These are phyloP conservation scores for Harpalus rubripes DNA, from an alignment of 2,888 invertebrate genomes.

Conservation along the genomic window DNA sequence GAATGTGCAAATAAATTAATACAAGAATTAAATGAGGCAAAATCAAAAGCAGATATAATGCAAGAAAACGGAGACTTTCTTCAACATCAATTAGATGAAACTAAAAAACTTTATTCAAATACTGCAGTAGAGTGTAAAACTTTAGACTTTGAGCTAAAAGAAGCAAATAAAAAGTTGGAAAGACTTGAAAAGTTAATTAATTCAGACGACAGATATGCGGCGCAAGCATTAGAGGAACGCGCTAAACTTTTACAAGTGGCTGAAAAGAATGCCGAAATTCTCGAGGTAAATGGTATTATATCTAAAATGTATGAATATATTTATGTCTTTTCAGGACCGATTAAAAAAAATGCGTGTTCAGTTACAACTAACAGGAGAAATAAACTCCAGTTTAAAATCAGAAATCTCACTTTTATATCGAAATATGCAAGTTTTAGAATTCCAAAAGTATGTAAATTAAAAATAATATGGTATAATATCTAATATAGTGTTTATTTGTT, in stretches of 20 bases:
- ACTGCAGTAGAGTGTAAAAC: constrained; percentile 35
- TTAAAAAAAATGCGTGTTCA: constrained; percentile 32
- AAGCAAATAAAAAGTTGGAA: constrained; percentile 40
- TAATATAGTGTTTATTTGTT: constrained; percentile 17
- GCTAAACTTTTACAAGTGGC: constrained; percentile 29
- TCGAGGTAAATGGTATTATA: constrained; percentile 28
- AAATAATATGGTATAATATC: neutral
- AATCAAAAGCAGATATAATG: constrained; percentile 62
- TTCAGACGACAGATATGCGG: neutral
- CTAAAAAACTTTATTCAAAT: constrained; percentile 18
- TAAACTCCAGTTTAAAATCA: constrained; percentile 70
- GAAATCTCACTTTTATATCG: constrained; percentile 71
- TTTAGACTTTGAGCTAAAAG: constrained; percentile 31
- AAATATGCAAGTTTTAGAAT: constrained; percentile 72
- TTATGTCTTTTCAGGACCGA: constrained; percentile 23
- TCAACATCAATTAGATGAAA: constrained; percentile 70
- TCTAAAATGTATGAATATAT: neutral
- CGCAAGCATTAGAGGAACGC: constrained; percentile 12
- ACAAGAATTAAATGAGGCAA: constrained; percentile 9
- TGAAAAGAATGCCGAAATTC: constrained; percentile 20
- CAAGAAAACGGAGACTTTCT: constrained; percentile 62
- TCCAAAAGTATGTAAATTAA: constrained; percentile 72
- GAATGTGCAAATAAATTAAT: constrained; percentile 19
- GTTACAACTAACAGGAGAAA: constrained; percentile 64
- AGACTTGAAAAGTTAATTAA: constrained; percentile 28